Conservation (phyloP, 53 echinoderm and acorn worm species). For the Temnopleurus reevesii region DNA sequence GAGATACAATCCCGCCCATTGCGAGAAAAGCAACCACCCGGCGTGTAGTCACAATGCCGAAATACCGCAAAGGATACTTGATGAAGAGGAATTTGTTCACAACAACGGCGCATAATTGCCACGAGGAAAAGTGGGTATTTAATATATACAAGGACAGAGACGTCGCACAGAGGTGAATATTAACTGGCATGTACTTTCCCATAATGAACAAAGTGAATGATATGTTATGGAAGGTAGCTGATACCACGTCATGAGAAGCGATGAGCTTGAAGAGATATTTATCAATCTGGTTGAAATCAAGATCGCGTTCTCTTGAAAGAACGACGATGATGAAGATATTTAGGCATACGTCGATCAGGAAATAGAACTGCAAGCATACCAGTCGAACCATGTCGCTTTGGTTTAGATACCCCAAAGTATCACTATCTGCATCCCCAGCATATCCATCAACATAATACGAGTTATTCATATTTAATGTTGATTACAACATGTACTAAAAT, state of each 20-base stretch:
- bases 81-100: constrained; percentile 20
- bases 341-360: not conserved
- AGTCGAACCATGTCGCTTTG: not conserved
- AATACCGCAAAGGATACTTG: constrained; percentile 6
- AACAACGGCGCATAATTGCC: not conserved
- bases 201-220: not conserved
- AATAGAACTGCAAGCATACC: not conserved
- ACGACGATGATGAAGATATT: not conserved
- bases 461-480: too few relatives aligned
- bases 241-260: not conserved
- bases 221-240: not conserved
- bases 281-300: not conserved
- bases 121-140: not conserved
- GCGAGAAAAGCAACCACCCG: not conserved
- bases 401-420: not conserved
- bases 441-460: too few relatives aligned
- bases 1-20: not conserved
- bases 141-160: not conserved
- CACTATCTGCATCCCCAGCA: too few relatives aligned
- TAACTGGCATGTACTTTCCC: not conserved
- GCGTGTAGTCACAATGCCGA: not conserved
- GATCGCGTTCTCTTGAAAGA: not conserved
- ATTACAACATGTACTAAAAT: too few relatives aligned
- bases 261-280: not conserved
- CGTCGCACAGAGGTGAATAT: not conserved